Evolutionary conservation across 2,113 vertebrate genomes (phyloP).

Genomic region (Melanostigma gelatinosum): DNA sequence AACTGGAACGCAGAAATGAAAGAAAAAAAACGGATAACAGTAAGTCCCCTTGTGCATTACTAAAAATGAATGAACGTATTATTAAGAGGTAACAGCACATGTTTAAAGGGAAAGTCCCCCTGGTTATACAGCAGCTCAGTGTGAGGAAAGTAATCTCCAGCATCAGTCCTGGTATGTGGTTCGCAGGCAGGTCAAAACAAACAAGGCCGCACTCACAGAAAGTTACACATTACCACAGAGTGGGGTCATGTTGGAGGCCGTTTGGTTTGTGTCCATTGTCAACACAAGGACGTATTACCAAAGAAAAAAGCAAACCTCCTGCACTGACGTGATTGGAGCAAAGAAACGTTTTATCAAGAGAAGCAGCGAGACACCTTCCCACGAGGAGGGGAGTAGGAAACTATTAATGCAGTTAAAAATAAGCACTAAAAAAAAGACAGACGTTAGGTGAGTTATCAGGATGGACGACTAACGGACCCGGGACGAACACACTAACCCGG

Average conservation of each 20-base stretch:
- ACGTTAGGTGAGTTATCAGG: too few species aligned
- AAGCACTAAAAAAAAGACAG: background rate
- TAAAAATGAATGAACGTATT: background rate
- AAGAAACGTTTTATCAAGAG: background rate
- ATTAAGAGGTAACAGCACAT: background rate
- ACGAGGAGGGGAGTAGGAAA: constrained; percentile 1
- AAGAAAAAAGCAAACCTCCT: too few species aligned
- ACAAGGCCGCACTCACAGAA: constrained; percentile 1
- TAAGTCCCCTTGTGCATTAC: background rate
- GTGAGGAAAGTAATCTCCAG: constrained; percentile 14
- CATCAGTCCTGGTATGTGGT: constrained; percentile 49
- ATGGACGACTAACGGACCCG: background rate
- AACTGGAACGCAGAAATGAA: background rate
- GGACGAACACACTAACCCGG: constrained; percentile 35
- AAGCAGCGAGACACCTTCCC: background rate
- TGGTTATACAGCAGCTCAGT: background rate
- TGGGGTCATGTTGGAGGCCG: background rate
- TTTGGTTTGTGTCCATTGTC: background rate
- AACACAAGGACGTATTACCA: background rate
- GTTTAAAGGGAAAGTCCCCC: background rate
- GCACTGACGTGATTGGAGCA: background rate
- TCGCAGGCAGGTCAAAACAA: constrained; percentile 54
- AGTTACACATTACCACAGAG: constrained; percentile 4
- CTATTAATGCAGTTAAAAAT: background rate
- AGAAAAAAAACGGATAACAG: background rate